Conservation (phyloP, 2,888 invertebrate species). For the Branchipolynoe longqiensis region DNA sequence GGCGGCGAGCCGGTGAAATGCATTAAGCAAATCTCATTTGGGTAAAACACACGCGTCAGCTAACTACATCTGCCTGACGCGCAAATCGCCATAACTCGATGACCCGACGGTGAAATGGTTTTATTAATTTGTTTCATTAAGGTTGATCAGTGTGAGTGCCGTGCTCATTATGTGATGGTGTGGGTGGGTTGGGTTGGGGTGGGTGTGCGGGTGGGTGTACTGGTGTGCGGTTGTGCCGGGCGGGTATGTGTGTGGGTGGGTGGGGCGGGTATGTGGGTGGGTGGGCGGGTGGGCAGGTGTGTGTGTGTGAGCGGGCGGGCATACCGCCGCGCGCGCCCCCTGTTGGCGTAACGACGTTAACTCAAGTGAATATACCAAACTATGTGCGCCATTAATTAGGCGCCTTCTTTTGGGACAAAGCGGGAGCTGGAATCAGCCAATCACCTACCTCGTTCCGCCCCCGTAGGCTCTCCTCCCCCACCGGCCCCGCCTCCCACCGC, state of each 20-base stretch:
- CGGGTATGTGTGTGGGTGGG: no score
- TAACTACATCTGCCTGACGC: slow-evolving; percentile 50
- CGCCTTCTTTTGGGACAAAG: slow-evolving; percentile 49
- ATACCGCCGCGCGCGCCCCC: no score
- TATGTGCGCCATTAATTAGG: slow-evolving; percentile 51
- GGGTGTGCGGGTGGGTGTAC: no score
- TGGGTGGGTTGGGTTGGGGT: no score
- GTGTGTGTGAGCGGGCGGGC: no score
- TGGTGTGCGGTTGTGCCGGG: no score
- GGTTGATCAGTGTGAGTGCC: slow-evolving; percentile 56
- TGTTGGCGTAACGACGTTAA: slow-evolving; percentile 53
- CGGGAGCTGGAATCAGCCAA: slow-evolving; percentile 19
- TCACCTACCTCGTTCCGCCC: background rate
- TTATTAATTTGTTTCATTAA: slow-evolving; percentile 63
- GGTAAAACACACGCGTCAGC: slow-evolving; percentile 53
- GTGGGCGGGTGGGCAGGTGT: no score
- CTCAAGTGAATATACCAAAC: slow-evolving; percentile 58
- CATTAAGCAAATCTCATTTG: slow-evolving; percentile 58
- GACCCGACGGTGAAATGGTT: slow-evolving; percentile 58
- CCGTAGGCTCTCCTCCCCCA: no score
- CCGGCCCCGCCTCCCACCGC: no score
- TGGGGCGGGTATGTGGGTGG: no score
- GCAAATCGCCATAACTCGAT: slow-evolving; percentile 53
- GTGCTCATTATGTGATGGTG: slow-evolving; percentile 22
- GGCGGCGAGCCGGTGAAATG: slow-evolving; percentile 29